Percentiles rank a stretch among this genome's conserved stretches.
phyloP scores from a whole-genome alignment of 2,113 vertebrate genomes.

The Periophthalmodon schlosseri region DNA sequence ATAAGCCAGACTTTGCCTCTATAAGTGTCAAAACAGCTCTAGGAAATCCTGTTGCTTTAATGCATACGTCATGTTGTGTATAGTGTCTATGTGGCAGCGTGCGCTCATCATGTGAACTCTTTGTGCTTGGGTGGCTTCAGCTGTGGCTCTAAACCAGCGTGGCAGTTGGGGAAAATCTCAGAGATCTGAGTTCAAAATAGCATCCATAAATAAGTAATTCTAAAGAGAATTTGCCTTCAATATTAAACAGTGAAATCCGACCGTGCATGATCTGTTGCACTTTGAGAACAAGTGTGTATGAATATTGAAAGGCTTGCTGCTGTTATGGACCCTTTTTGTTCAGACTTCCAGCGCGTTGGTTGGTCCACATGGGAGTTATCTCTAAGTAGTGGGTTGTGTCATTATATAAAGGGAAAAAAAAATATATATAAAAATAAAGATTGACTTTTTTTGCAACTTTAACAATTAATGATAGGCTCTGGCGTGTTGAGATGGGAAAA shows the following conservation, averaged over 20 bases:
- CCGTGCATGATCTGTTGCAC: conserved; percentile 40
- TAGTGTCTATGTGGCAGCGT: background rate
- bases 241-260: conserved; percentile 39
- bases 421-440: no score
- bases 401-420: no score
- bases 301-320: conserved; percentile 32
- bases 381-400: conserved; percentile 52
- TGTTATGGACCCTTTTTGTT: conserved; percentile 46
- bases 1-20: background rate
- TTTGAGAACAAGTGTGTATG: conserved; percentile 30
- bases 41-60: background rate
- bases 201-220: conserved; percentile 37
- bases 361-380: conserved; percentile 20
- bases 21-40: background rate
- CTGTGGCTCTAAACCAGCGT: background rate
- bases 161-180: background rate
- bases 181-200: conserved; percentile 21
- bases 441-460: background rate
- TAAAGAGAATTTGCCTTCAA: conserved; percentile 17
- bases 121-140: background rate
- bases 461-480: background rate
- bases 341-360: conserved; percentile 1
- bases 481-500: background rate
- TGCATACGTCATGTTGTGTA: background rate
- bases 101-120: background rate